Percentiles rank a stretch among this genome's conserved stretches.
Conservation (phyloP, 1,140 invertebrate genomes). For the Pteromalus puparum region DNA sequence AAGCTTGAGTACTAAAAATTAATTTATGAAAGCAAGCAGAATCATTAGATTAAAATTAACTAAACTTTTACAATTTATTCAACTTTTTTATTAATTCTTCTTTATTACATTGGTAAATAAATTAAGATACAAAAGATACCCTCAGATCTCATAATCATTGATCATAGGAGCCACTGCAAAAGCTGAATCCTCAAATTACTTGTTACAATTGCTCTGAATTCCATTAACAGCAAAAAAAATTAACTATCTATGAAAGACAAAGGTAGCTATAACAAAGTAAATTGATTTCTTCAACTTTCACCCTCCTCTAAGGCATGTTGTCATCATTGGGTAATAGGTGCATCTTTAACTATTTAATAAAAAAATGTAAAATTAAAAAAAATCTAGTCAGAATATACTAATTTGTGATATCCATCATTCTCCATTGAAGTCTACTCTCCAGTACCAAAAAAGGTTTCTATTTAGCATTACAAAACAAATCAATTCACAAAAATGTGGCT, state of each 20-base stretch:
- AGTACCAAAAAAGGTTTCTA: too few relatives aligned
- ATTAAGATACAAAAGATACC: constrained; percentile 40
- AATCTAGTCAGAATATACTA: background rate
- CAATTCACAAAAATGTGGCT: too few relatives aligned
- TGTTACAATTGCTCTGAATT: background rate
- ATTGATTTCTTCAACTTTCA: constrained; percentile 53
- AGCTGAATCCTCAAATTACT: constrained; percentile 43
- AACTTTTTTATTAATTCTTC: background rate
- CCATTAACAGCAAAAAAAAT: background rate
- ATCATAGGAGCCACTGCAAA: constrained; percentile 67
- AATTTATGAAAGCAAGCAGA: too few relatives aligned
- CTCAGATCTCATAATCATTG: constrained; percentile 73
- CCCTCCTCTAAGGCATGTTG: constrained; percentile 64
- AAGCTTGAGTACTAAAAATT: too few relatives aligned
- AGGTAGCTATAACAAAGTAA: constrained; percentile 17
- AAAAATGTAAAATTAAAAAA: background rate
- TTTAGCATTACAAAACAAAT: too few relatives aligned
- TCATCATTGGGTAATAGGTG: constrained; percentile 64
- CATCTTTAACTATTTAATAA: background rate
- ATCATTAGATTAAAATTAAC: too few relatives aligned
- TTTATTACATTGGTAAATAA: background rate
- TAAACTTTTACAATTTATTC: background rate
- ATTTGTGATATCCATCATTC: background rate
- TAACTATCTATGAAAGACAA: background rate
- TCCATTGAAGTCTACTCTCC: background rate